Percentiles rank a stretch among this genome's conserved stretches.
Evolutionary conservation across 2,113 vertebrate genomes (phyloP).

Genomic region (Puntigrus tetrazona): DNA sequence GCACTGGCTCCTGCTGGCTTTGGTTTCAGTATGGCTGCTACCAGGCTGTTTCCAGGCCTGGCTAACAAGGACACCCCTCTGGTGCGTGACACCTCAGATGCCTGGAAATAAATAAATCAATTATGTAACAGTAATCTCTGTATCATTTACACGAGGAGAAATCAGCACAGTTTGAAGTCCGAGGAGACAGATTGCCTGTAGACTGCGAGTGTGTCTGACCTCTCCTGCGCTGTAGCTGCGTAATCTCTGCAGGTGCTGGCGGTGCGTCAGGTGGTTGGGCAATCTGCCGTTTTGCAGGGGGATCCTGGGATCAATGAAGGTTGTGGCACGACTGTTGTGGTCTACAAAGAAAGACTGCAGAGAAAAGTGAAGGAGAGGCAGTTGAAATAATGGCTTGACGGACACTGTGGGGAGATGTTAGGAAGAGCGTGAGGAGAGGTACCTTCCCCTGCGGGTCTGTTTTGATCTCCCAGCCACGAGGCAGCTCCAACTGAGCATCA

Average conservation of each 20-base stretch:
- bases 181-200: background rate
- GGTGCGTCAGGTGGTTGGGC: conserved; percentile 74
- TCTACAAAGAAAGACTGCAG: conserved; percentile 89
- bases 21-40: conserved; percentile 86
- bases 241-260: conserved; percentile 53
- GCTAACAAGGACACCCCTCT: conserved; percentile 82
- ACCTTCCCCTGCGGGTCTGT: conserved; percentile 90
- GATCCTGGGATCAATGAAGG: conserved; percentile 88
- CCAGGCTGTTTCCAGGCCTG: conserved; percentile 82
- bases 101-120: conserved; percentile 66
- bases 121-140: background rate
- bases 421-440: background rate
- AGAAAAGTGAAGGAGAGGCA: background rate
- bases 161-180: background rate
- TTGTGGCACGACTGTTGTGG: conserved; percentile 88
- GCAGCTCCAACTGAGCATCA: conserved; percentile 82
- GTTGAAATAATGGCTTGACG: background rate
- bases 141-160: background rate
- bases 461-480: conserved; percentile 90
- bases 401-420: background rate
- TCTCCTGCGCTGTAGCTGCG: conserved; percentile 58
- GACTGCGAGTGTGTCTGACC: conserved; percentile 16
- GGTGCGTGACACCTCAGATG: conserved; percentile 87
- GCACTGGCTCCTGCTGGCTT: conserved; percentile 82
- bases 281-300: conserved; percentile 86